Percentiles rank a stretch among this genome's conserved stretches.
Evolutionary conservation across 2,888 invertebrate genomes (phyloP).

Genomic region (Creontiades dilutus): DNA sequence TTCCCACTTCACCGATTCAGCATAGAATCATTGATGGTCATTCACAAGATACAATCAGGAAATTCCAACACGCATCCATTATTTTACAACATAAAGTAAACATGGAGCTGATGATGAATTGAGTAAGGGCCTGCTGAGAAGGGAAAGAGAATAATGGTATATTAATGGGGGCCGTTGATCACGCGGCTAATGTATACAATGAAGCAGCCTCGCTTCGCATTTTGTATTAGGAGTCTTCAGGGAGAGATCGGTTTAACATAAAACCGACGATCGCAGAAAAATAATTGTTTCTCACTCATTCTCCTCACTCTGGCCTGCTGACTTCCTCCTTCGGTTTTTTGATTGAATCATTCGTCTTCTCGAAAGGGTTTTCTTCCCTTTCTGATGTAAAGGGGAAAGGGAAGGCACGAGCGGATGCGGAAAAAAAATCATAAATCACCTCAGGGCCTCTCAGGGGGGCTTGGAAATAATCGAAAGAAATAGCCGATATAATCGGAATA

Average conservation of each 20-base stretch:
- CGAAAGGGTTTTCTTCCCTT: not conserved
- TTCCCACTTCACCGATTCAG: too few relatives aligned
- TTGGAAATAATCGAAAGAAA: conserved; percentile 56
- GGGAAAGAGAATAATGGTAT: conserved; percentile 52
- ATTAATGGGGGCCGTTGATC: conserved; percentile 65
- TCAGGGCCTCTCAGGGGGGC: not conserved
- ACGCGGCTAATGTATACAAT: conserved; percentile 64
- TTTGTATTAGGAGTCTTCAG: conserved; percentile 52
- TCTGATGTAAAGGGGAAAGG: conserved; percentile 16
- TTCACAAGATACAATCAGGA: not conserved
- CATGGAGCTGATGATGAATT: conserved; percentile 48
- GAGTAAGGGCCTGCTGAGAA: not conserved
- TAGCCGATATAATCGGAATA: conserved; percentile 35
- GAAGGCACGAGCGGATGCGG: conserved; percentile 35
- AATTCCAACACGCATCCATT: not conserved
- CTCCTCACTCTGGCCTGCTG: not conserved
- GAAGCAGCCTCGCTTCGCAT: conserved; percentile 54
- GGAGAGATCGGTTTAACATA: conserved; percentile 38
- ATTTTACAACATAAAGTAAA: not conserved
- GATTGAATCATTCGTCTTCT: conserved; percentile 63
- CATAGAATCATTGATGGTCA: not conserved
- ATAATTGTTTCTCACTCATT: conserved; percentile 12
- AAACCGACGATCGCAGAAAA: not conserved
- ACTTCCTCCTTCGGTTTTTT: conserved; percentile 4
- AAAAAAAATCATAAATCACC: not conserved